Evolutionary conservation across 2,113 vertebrate genomes (phyloP).

Genomic region (Edolisoma coerulescens): DNA sequence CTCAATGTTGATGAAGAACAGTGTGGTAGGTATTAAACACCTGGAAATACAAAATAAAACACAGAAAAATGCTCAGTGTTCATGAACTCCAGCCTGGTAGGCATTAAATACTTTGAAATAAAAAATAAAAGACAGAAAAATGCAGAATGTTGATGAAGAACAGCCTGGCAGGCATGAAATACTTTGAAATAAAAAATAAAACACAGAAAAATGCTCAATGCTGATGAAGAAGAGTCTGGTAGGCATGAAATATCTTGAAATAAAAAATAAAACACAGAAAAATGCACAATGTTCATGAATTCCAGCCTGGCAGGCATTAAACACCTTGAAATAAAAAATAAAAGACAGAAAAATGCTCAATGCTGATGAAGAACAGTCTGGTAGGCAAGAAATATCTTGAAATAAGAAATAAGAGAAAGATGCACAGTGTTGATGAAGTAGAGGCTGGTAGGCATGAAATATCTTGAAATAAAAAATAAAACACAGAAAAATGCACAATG

Average conservation of each 20-base stretch:
- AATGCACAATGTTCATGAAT: no score
- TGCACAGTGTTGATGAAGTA: no score
- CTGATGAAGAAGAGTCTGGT: rapidly evolving
- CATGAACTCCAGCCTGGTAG: rapidly evolving
- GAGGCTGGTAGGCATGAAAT: no score
- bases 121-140: neutral
- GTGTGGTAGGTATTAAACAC: rapidly evolving
- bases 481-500: neutral
- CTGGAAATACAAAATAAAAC: neutral
- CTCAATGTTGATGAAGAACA: rapidly evolving
- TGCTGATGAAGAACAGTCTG: no score
- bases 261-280: no score
- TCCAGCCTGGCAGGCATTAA: no score
- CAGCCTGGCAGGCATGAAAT: neutral
- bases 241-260: rapidly evolving
- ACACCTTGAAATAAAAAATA: no score
- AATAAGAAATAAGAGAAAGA: no score
- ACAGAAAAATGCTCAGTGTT: rapidly evolving
- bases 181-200: neutral
- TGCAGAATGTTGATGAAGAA: no score
- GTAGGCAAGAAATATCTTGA: no score
- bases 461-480: neutral
- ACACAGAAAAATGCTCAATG: no score
- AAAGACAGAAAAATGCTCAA: no score
- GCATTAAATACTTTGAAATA: rapidly evolving